Evolutionary conservation across 1,140 invertebrate species (phyloP).

Genomic region (Listronotus oregonensis): DNA sequence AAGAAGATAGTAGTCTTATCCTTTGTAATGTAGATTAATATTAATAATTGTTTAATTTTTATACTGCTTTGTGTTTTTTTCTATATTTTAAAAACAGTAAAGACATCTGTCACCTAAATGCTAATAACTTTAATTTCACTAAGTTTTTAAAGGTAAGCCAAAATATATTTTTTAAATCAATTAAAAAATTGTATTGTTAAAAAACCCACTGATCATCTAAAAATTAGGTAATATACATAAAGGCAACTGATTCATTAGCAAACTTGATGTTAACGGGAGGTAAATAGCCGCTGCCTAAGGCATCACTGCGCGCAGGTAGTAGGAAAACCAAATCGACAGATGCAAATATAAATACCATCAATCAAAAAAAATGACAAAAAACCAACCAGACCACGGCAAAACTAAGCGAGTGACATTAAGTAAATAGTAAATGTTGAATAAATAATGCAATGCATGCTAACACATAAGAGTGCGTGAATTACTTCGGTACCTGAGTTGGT

Average conservation of each 20-base stretch:
- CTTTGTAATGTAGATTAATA: no score
- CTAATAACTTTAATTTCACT: no score
- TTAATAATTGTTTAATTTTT: no score
- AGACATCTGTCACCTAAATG: no score
- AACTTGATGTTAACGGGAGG: slow-evolving; percentile 13
- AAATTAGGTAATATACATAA: background rate
- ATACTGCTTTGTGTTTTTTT: no score
- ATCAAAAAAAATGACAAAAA: slow-evolving; percentile 50
- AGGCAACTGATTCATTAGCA: background rate
- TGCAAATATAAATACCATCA: slow-evolving; percentile 40
- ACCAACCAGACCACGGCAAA: slow-evolving; percentile 51
- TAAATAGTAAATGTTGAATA: slow-evolving; percentile 39
- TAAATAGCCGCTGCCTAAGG: slow-evolving; percentile 27
- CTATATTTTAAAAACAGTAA: no score
- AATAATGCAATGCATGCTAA: slow-evolving; percentile 53
- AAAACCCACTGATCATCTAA: no score
- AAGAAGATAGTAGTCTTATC: no score
- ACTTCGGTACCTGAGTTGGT: slow-evolving; percentile 40
- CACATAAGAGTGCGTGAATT: slow-evolving; percentile 53
- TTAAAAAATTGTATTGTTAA: no score
- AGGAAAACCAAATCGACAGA: slow-evolving; percentile 39
- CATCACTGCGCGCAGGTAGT: slow-evolving; percentile 34
- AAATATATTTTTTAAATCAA: no score
- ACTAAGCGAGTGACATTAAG: slow-evolving; percentile 54
- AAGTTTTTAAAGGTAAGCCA: no score